Evolutionary conservation across 1,140 invertebrate genomes (phyloP), one percentile per base, ranked within the genome.

Genomic region (Drosophila micromelanica): DNA sequence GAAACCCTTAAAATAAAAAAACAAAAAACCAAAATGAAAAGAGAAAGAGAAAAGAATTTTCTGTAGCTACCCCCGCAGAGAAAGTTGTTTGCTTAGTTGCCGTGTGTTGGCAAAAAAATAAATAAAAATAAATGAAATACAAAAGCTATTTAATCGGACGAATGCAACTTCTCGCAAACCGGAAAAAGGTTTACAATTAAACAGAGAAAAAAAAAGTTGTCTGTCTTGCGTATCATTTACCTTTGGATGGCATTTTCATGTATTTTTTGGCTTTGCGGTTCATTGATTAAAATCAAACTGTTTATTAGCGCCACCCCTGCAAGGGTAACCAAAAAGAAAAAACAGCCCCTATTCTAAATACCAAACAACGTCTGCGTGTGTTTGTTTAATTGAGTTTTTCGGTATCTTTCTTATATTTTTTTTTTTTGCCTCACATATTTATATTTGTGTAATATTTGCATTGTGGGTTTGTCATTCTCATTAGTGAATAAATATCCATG

Each of bases 221-320:
- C 56, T 72, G 82, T 38, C 75, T 46, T 65, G 76, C 37, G 76
- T 68, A 60, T 62, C 49, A 61, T 35, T 55, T 62, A 17, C 38
- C 49, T 60, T 73, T 70, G 59, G 69, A 82, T 82, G 76, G 69
- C 51, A 71, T 81, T 82, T 73, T 69, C 55, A 55, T 81, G 68
- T 79, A 79, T 87, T 76, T 86, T 76, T 70, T 78, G 54, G 54
- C 76, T 87, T 82, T 87, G 84, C 79, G 84, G 76, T 79, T 89
- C 84, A 89, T 84, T 89, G 84, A 89, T 84, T 89, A 80, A 89
- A 80, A 89, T 89, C 79, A 80, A 84, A 89, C 73, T 84, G 72
- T 77, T 79, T 82, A 76, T 68, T 64, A 82, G 59, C 60, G 38
- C 59, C 73, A 75, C 54, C 67, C 56, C 52, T 42, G n/a, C 51